These are phyloP conservation scores for Morpho achilles DNA, from an alignment of 2,888 invertebrate genomes.

Conservation along the genomic window DNA sequence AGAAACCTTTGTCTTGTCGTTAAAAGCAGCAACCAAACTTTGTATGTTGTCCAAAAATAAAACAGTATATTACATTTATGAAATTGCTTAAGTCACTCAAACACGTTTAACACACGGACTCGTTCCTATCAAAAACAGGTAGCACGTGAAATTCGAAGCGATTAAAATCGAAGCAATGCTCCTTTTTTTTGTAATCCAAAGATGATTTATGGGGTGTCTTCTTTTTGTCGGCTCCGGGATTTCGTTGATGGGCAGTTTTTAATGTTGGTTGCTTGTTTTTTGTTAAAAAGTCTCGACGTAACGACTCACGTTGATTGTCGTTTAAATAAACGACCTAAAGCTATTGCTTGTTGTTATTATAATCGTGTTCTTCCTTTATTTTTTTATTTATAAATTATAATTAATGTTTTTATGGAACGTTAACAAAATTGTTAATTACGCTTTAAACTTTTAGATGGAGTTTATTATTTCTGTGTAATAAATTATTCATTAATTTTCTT, in stretches of 20 bases:
- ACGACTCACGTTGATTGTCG: slow-evolving; percentile 10
- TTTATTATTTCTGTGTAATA: too few species aligned
- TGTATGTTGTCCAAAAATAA: too few species aligned
- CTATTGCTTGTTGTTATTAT: slow-evolving; percentile 9
- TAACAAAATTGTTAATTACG: neutral
- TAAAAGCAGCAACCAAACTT: too few species aligned
- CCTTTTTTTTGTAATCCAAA: slow-evolving; percentile 25
- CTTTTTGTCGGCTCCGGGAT: slow-evolving; percentile 22
- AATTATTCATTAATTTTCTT: too few species aligned
- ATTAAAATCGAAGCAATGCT: slow-evolving; percentile 42
- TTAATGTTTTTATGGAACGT: neutral
- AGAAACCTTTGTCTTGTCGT: too few species aligned
- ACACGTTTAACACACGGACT: neutral
- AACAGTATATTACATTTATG: too few species aligned
- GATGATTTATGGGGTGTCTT: slow-evolving; percentile 32
- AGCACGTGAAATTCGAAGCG: slow-evolving; percentile 52
- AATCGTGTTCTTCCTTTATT: slow-evolving; percentile 5
- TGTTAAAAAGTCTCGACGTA: slow-evolving; percentile 4
- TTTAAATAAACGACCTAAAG: slow-evolving; percentile 6
- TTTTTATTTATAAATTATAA: slow-evolving; percentile 2
- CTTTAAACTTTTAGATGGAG: neutral
- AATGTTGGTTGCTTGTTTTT: slow-evolving; percentile 10
- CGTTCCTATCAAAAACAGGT: slow-evolving; percentile 46
- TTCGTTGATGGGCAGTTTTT: slow-evolving; percentile 20
- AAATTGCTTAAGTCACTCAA: too few species aligned